A percentile compares a stretch with the other conserved stretches of the same genome.
These are phyloP conservation scores for Drosophila lacteicornis DNA, from an alignment of 1,140 invertebrate genomes.

Conservation along the genomic window DNA sequence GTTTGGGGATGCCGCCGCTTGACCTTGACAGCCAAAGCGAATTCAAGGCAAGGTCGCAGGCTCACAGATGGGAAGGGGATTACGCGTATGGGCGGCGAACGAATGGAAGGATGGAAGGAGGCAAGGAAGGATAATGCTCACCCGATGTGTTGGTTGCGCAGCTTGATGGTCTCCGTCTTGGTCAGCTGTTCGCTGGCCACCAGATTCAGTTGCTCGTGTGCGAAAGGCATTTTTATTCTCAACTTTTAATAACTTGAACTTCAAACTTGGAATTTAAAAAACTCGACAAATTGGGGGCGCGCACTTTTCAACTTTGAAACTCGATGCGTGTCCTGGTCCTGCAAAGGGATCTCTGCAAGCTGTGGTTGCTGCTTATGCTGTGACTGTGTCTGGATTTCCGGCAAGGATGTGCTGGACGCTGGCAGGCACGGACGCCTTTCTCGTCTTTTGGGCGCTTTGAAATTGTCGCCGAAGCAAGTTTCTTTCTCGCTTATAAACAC, in stretches of 20 bases:
- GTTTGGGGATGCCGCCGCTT: constrained; percentile 63
- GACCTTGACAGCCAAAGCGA: constrained; percentile 72
- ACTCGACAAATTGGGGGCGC: constrained; percentile 19
- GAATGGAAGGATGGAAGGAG: background rate
- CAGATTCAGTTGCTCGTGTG: constrained; percentile 77
- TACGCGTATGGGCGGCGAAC: constrained; percentile 4
- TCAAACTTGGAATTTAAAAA: constrained; percentile 9
- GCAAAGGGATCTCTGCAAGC: background rate
- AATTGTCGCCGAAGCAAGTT: constrained; percentile 66
- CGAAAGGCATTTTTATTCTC: constrained; percentile 70
- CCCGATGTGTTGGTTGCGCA: constrained; percentile 92
- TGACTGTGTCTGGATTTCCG: constrained; percentile 10
- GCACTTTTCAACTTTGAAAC: constrained; percentile 38
- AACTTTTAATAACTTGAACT: constrained; percentile 8
- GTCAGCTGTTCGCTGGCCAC: constrained; percentile 88
- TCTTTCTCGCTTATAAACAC: constrained; percentile 34
- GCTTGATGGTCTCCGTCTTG: constrained; percentile 91
- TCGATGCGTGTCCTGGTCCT: constrained; percentile 5
- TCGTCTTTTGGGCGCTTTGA: constrained; percentile 64
- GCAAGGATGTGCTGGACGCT: constrained; percentile 21
- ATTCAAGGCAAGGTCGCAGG: constrained; percentile 58
- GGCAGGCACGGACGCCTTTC: constrained; percentile 52
- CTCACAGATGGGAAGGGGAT: constrained; percentile 10
- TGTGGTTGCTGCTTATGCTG: background rate
- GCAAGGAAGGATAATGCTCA: constrained; percentile 85